A percentile compares a stretch with the other conserved stretches of the same genome.
phyloP scores from a whole-genome alignment of 2,113 vertebrate genomes.

The Machaerirhynchus nigripectus region DNA sequence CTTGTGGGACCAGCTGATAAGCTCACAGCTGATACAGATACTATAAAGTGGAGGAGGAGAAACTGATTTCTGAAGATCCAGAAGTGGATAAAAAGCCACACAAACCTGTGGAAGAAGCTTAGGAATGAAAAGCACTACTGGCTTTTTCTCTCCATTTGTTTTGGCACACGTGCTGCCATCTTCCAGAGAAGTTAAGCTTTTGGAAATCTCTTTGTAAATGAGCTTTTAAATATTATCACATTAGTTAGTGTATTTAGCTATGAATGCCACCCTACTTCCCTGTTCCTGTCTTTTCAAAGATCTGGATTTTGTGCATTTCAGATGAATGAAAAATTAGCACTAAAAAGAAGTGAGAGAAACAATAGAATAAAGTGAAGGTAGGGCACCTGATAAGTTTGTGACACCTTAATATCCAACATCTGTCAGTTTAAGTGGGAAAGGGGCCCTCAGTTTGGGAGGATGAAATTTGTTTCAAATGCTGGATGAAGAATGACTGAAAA shows the following conservation, averaged over 20 bases:
- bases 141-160: background rate
- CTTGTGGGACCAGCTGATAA: background rate
- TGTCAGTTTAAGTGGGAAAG: background rate
- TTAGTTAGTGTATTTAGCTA: background rate
- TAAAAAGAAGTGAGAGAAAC: background rate
- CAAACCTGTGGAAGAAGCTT: background rate
- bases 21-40: background rate
- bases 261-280: background rate
- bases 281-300: background rate
- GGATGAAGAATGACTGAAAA: background rate
- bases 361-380: background rate
- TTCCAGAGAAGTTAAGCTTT: background rate
- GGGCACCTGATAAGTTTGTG: background rate
- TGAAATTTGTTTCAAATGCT: background rate
- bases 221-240: background rate
- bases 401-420: background rate
- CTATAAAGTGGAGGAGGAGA: background rate
- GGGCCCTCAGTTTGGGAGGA: background rate
- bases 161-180: background rate
- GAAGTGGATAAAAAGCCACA: background rate
- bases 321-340: background rate
- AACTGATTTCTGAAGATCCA: background rate
- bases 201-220: background rate
- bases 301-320: background rate
- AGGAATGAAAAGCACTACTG: background rate